phyloP scores from a whole-genome alignment of 2,797 vertebrate genomes.

The Calcarius lapponicus region DNA sequence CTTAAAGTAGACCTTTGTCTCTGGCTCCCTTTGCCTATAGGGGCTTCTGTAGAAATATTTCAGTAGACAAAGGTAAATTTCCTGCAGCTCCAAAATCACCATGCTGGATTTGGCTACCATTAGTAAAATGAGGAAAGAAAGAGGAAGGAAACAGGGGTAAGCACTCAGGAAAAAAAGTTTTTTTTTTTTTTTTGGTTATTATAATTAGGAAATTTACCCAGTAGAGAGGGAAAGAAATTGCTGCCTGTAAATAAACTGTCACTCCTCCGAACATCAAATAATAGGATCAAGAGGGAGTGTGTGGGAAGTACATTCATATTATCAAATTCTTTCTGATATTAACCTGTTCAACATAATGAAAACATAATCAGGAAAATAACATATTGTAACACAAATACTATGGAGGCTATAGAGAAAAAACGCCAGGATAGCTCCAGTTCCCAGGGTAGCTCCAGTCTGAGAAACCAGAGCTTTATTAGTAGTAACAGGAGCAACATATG shows the following conservation, averaged over 20 bases:
- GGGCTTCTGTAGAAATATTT: neutral
- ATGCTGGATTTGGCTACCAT: neutral
- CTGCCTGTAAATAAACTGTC: slow-evolving; percentile 1
- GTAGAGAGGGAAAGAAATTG: neutral
- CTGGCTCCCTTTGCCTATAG: neutral
- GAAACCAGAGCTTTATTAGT: slow-evolving; percentile 40
- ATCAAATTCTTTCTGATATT: neutral
- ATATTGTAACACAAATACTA: neutral
- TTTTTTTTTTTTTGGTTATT: neutral
- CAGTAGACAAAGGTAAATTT: neutral
- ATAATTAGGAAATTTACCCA: neutral
- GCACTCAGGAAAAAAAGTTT: neutral
- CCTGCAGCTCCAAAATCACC: neutral
- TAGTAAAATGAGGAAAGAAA: neutral
- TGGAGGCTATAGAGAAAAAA: neutral
- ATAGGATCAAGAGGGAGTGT: neutral
- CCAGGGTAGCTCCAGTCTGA: neutral
- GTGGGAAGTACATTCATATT: neutral
- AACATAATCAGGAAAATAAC: neutral
- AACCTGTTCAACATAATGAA: neutral
- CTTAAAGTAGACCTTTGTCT: neutral
- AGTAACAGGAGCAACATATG: slow-evolving; percentile 33
- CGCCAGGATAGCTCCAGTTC: neutral
- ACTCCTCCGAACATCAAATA: neutral
- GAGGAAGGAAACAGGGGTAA: neutral